phyloP scores from a whole-genome alignment of 2,888 invertebrate genomes.

The Pandemis cinnamomeana region DNA sequence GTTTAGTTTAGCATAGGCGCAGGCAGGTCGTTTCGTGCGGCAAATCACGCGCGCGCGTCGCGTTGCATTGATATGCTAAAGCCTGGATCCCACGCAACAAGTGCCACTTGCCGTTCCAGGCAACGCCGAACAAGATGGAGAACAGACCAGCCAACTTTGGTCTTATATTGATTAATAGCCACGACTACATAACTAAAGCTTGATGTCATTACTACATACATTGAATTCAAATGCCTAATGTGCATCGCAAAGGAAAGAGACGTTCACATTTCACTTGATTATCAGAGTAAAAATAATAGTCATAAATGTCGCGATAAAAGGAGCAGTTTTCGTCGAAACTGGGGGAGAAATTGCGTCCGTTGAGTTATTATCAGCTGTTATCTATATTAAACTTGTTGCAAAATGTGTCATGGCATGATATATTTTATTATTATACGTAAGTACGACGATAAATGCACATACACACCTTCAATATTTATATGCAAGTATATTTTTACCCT shows the following conservation, averaged over 20 bases:
- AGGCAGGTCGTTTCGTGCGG: constrained; percentile 57
- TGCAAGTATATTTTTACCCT: constrained; percentile 11
- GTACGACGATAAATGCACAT: constrained; percentile 11
- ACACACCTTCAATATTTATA: background rate
- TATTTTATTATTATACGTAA: constrained; percentile 9
- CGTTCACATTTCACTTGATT: constrained; percentile 41
- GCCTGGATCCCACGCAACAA: constrained; percentile 72
- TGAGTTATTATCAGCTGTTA: constrained; percentile 41
- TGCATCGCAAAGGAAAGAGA: constrained; percentile 20
- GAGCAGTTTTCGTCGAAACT: constrained; percentile 39
- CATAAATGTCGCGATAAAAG: constrained; percentile 44
- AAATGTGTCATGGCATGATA: constrained; percentile 22
- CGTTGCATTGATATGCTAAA: constrained; percentile 65
- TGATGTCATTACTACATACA: constrained; percentile 4
- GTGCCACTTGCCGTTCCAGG: constrained; percentile 63
- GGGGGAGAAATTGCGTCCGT: constrained; percentile 41
- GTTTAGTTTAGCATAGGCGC: constrained; percentile 56
- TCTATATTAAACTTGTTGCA: constrained; percentile 41
- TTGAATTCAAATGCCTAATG: constrained; percentile 14
- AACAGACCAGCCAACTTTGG: constrained; percentile 25
- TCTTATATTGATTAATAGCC: constrained; percentile 49
- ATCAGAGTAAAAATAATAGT: constrained; percentile 40
- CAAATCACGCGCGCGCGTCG: constrained; percentile 65
- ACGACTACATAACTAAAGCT: constrained; percentile 38
- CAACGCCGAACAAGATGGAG: constrained; percentile 44